A percentile compares a stretch with the other conserved stretches of the same genome.
These are phyloP conservation scores for Drosophila gaucha DNA, from an alignment of 2,888 invertebrate genomes.

Conservation along the genomic window DNA sequence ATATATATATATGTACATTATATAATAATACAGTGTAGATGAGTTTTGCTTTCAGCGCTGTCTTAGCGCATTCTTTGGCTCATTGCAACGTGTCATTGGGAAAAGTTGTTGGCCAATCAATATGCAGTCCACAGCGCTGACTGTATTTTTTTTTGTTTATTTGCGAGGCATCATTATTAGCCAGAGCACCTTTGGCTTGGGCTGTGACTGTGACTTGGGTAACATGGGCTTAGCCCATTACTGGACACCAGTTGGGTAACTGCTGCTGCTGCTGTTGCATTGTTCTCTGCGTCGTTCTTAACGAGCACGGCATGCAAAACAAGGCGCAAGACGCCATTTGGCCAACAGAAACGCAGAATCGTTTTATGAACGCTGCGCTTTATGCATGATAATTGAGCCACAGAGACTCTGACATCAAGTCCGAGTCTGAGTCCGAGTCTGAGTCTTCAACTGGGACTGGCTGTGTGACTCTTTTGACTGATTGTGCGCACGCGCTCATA, in stretches of 20 bases:
- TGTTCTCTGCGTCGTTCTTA: conserved; percentile 69
- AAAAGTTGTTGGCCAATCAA: conserved; percentile 52
- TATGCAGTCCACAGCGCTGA: conserved; percentile 58
- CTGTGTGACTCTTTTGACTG: conserved; percentile 37
- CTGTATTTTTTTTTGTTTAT: conserved; percentile 32
- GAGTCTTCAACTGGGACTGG: conserved; percentile 10
- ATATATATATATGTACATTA: too few species aligned
- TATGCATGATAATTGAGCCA: conserved; percentile 68
- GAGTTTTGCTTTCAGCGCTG: conserved; percentile 21
- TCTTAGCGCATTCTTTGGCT: conserved; percentile 43
- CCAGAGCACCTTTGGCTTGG: conserved; percentile 51
- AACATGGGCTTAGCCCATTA: conserved; percentile 74
- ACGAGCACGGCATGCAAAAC: conserved; percentile 76
- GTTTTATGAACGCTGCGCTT: conserved; percentile 72
- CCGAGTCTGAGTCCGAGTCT: conserved; percentile 19
- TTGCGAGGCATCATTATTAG: conserved; percentile 58
- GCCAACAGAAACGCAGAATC: conserved; percentile 70
- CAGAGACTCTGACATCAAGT: conserved; percentile 19
- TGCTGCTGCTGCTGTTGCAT: conserved; percentile 49
- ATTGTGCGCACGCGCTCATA: conserved; percentile 78
- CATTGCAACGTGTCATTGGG: conserved; percentile 36
- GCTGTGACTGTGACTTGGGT: conserved; percentile 38
- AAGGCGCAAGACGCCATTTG: conserved; percentile 78
- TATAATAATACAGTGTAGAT: conserved; percentile 3
- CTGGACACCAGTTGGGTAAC: conserved; percentile 73